phyloP scores from a whole-genome alignment of 2,113 vertebrate genomes.

The Argyrosomus japonicus region DNA sequence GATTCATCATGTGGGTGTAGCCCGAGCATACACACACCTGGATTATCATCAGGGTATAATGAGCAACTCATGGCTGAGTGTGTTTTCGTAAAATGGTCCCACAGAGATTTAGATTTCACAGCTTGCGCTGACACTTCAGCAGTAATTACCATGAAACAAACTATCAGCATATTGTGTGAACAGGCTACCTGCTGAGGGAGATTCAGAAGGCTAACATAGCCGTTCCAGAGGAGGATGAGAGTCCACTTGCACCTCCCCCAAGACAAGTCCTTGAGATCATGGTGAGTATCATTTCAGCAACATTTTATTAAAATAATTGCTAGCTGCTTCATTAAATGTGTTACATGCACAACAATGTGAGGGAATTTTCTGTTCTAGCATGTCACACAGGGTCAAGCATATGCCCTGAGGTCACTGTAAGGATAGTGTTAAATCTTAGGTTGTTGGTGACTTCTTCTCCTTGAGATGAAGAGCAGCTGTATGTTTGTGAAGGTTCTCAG shows the following conservation, averaged over 20 bases:
- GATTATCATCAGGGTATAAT: neutral
- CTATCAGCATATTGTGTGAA: neutral
- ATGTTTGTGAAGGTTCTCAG: too few species aligned
- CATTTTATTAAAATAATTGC: neutral
- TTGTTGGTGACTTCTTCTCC: too few species aligned
- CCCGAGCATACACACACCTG: neutral
- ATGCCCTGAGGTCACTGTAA: too few species aligned
- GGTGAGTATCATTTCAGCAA: conserved; percentile 79
- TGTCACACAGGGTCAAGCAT: too few species aligned
- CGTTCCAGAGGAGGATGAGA: conserved; percentile 90
- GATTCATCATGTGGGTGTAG: neutral
- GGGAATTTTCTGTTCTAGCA: too few species aligned
- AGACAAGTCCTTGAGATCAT: conserved; percentile 96
- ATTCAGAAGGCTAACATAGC: conserved; percentile 91
- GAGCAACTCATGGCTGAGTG: neutral
- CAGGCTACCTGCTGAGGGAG: conserved; percentile 95
- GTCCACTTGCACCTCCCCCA: conserved; percentile 91
- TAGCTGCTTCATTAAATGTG: too few species aligned
- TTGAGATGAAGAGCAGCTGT: too few species aligned
- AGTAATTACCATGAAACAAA: conserved; percentile 8
- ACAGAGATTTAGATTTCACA: neutral
- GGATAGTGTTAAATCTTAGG: too few species aligned
- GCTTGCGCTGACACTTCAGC: neutral
- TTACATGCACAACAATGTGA: neutral
- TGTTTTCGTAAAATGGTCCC: neutral